Conservation (phyloP, 2,797 vertebrate genomes). For the Acomys russatus region DNA sequence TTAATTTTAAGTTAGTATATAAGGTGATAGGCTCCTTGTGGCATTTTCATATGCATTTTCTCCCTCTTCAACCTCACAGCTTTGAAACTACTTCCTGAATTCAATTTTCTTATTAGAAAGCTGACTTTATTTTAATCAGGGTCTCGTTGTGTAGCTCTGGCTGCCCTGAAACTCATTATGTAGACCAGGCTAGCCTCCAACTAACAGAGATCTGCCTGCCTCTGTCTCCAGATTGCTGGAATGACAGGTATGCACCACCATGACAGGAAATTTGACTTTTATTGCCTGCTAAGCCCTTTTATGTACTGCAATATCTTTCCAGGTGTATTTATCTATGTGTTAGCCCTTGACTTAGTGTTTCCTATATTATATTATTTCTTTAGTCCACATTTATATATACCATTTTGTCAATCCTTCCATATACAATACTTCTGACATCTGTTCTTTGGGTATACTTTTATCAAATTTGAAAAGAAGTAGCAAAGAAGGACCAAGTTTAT, state of each 20-base stretch:
- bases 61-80: too few species aligned
- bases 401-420: not conserved
- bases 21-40: not conserved
- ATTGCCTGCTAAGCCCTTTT: not conserved
- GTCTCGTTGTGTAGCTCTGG: not conserved
- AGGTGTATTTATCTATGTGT: not conserved
- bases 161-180: not conserved
- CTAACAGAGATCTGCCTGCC: not conserved
- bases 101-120: not conserved
- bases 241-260: not conserved
- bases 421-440: not conserved
- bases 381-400: not conserved
- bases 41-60: not conserved
- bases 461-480: slow-evolving; percentile 29
- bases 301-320: not conserved
- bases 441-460: not conserved
- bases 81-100: not conserved
- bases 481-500: not conserved
- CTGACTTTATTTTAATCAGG: not conserved
- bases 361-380: not conserved
- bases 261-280: not conserved
- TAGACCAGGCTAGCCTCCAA: not conserved
- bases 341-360: slow-evolving; percentile 1
- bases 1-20: not conserved
- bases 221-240: not conserved